Percentiles rank a stretch among this genome's conserved stretches.
Evolutionary conservation across 2,888 invertebrate species (phyloP).

Genomic region (Spilarctia lutea): DNA sequence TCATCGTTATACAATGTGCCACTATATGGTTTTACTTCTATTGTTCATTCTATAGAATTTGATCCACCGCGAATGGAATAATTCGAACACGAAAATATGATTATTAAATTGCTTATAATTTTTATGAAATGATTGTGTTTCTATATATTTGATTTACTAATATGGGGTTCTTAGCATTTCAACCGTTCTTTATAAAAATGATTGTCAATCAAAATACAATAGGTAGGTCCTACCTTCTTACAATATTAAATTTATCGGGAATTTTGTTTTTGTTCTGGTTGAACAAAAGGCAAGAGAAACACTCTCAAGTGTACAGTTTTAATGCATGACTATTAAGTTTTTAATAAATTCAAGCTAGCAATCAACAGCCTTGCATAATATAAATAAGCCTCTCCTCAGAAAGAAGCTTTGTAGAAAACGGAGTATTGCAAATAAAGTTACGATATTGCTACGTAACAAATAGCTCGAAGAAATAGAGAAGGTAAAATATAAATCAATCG

Average conservation of each 20-base stretch:
- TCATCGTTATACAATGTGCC: conserved; percentile 61
- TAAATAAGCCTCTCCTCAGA: too few species aligned
- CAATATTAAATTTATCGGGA: neutral
- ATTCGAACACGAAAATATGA: conserved; percentile 42
- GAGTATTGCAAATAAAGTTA: neutral
- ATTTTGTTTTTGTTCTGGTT: neutral
- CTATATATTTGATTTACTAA: conserved; percentile 2
- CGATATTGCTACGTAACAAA: neutral
- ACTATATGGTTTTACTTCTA: conserved; percentile 48
- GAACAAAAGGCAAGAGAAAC: neutral
- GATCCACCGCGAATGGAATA: conserved; percentile 48
- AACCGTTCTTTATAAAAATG: conserved; percentile 12
- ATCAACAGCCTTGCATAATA: too few species aligned
- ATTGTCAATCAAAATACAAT: conserved; percentile 5
- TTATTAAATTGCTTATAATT: conserved; percentile 31
- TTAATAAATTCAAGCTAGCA: too few species aligned
- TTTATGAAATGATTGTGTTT: conserved; percentile 4
- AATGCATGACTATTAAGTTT: neutral
- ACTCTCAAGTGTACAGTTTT: neutral
- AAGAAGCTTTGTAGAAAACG: too few species aligned
- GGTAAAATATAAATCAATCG: conserved; percentile 26
- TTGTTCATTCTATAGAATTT: conserved; percentile 53
- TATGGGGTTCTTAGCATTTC: conserved; percentile 11
- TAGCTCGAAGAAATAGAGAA: neutral
- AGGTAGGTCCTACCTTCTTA: too few species aligned